Evolutionary conservation across 2,113 vertebrate genomes (phyloP), one percentile per base, ranked within the genome.

Genomic region (Caretta caretta): DNA sequence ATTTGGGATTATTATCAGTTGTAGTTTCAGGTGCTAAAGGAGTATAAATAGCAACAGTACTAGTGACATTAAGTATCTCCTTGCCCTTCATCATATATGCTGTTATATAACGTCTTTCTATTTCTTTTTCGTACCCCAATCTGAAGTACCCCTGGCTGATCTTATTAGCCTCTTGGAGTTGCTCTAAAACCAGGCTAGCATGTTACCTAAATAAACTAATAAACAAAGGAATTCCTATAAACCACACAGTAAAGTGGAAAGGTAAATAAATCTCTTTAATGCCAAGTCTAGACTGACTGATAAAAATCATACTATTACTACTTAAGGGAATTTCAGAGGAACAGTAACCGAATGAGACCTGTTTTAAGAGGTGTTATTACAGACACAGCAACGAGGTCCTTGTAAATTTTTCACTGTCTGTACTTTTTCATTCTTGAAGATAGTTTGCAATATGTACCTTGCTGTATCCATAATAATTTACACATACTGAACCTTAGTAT

Each of bases 331-430:
- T 4, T 42, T 75, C 4, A 84, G 48, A 93, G 5, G 3, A 86
- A 29, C 2, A 83, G 25, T 22, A 48, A 75, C 20, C n/a, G 1
- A 56, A 78, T 27, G 5, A 16, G n/a, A 83, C 0, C 0, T 25
- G 31, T 1, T 0, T 4, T 35, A 57, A 80, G 24, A 50, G 0
- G 3, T 0, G 27, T 91, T 89, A 82, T 2, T 31, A 92, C 49
- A n/a, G 54, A 2, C 2, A 57, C 1, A 92, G 3, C 2, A 56
- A 46, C 29, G 4, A 82, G 6, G 2, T 0, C 2, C 51, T 85
- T 89, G 90, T 48, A 88, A 42, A 0, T 80, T 83, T 89, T 92
- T 80, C 22, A 25, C 3, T 42, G 31, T 53, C 7, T 1, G 27
- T 54, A 50, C 0, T 4, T 76, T 29, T 75, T 38, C 38, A 59